Percentiles rank a stretch among this genome's conserved stretches.
These are phyloP conservation scores for Gobius niger DNA, from an alignment of 2,113 vertebrate genomes.

Conservation along the genomic window DNA sequence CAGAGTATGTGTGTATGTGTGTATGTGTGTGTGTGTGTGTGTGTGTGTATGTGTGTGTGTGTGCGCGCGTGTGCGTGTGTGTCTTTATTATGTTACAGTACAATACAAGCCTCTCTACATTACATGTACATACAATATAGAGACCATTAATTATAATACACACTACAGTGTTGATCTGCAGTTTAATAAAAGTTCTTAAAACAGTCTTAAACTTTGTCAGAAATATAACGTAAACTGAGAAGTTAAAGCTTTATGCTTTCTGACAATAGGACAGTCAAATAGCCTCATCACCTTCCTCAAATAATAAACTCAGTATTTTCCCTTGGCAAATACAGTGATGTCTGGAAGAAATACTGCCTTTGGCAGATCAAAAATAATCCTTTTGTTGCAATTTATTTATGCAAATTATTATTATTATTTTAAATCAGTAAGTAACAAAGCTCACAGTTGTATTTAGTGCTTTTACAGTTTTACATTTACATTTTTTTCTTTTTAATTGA, in stretches of 20 bases:
- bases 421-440: no score
- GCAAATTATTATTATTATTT: no score
- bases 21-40: conserved; percentile 4
- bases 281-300: conserved; percentile 5
- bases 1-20: conserved; percentile 14
- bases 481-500: no score
- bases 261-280: conserved; percentile 27
- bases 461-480: no score
- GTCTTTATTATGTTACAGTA: conserved; percentile 59
- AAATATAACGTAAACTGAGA: conserved; percentile 49
- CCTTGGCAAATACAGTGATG: conserved; percentile 4
- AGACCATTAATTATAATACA: conserved; percentile 59
- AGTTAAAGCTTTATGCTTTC: conserved; percentile 63
- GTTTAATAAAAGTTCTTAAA: conserved; percentile 60
- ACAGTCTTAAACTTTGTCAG: conserved; percentile 62
- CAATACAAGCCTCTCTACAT: conserved; percentile 59
- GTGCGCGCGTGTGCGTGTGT: conserved; percentile 19
- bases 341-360: conserved; percentile 31
- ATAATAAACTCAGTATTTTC: neutral
- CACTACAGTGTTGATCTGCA: conserved; percentile 47
- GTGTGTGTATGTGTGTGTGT: conserved; percentile 3
- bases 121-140: conserved; percentile 63
- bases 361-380: conserved; percentile 39
- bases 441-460: no score
- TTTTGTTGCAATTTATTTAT: no score